These are phyloP conservation scores for Brachymystax lenok DNA, from an alignment of 2,797 vertebrate genomes.

Conservation along the genomic window DNA sequence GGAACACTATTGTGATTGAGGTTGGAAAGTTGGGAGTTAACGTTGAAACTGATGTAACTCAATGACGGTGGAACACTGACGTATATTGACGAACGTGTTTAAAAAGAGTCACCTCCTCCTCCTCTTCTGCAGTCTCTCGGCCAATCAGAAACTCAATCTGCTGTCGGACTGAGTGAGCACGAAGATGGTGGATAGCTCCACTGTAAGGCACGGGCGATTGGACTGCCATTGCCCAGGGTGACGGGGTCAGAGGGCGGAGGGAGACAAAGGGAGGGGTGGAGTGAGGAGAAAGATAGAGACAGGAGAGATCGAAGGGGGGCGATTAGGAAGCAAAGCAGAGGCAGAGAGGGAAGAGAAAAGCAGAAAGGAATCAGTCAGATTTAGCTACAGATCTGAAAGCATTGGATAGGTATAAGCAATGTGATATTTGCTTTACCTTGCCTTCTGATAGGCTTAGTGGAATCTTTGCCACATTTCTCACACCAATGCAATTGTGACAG, in stretches of 20 bases:
- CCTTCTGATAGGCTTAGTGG: no score
- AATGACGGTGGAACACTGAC: neutral
- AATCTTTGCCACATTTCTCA: no score
- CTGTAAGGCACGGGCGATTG: constrained; percentile 96
- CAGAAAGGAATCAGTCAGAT: constrained; percentile 71
- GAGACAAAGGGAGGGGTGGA: neutral
- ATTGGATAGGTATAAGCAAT: neutral
- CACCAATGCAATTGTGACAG: neutral
- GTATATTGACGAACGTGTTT: constrained; percentile 24
- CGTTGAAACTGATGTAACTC: neutral
- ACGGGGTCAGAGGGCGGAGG: constrained; percentile 63
- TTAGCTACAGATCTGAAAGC: no score
- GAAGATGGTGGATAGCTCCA: constrained; percentile 99
- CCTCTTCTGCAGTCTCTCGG: constrained; percentile 66
- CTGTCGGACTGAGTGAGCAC: constrained; percentile 99
- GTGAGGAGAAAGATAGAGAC: constrained; percentile 2
- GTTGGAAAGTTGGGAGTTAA: neutral
- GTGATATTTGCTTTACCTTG: no score
- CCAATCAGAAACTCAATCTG: constrained; percentile 97
- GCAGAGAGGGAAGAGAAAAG: constrained; percentile 70
- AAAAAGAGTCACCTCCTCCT: constrained; percentile 79
- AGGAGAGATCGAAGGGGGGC: constrained; percentile 2
- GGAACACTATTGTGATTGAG: neutral
- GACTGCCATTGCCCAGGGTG: constrained; percentile 79
- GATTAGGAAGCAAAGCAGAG: neutral